Evolutionary conservation across 1,140 invertebrate species (phyloP), one percentile per base, ranked within the genome.

Genomic region (Pollicipes pollicipes): DNA sequence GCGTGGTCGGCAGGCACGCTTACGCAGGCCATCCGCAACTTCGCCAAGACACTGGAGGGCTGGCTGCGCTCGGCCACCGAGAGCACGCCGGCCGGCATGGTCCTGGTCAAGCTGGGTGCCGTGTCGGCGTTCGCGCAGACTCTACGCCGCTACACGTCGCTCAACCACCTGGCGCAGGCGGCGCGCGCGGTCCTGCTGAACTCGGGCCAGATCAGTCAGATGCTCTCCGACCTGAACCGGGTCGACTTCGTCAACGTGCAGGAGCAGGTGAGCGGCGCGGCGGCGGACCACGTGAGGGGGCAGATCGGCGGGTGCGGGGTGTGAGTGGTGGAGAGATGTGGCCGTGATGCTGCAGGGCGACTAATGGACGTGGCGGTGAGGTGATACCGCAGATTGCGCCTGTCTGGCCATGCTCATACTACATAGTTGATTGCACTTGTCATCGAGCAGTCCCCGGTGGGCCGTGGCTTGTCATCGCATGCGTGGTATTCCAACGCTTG

Each of bases 231-330:
- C 83, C 83, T 99, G 68, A 97, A 95, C 83, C 87, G 94, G 76
- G 95, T 98, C 6, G 95, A 98, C 82, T 97, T 98, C 82, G 90
- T 92, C 77, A 96, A 97, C 83, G 93, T 98, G 10, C 93, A 96
- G 80, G 88, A 87, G 75, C 85, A 86, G 83, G 89, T 88, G 78
- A 75, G 76, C n/a, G n/a, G n/a, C n/a, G n/a, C n/a, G n/a, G 73
- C 69, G 13, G 70, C 27, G 27, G 16, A 37, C 13, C 58, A 2
- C 28, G 31, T 68, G 21, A 31, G 69, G 16, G 69, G 17, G 31
- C n/a, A n/a, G n/a, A n/a, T n/a, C n/a, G n/a, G n/a, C n/a, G n/a
- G n/a, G n/a, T n/a, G n/a, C n/a, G n/a, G n/a, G n/a, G n/a, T n/a
- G n/a, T n/a, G n/a, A n/a, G n/a, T n/a, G n/a, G n/a, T n/a, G n/a